Base-by-base conservation (phyloP, 2,888 invertebrate species). In the Muscina levida region DNA sequence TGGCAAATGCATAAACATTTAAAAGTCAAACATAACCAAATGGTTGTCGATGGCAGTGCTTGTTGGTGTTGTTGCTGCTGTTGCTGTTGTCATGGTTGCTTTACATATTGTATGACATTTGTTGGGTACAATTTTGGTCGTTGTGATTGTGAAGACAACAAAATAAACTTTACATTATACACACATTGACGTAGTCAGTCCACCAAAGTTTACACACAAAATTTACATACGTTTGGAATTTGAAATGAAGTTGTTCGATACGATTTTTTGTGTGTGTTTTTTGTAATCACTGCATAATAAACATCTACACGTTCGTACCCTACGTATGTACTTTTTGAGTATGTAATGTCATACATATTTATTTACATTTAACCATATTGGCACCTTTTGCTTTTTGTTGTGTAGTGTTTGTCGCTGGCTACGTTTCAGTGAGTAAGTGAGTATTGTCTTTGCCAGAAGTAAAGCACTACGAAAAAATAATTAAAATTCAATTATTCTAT, bases 1-100 rank as follows among this genome's bases (percentile, higher is more conserved):
- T 81, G 81, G 51, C 78, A 78, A 31, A 81, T 78, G 74, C 81
- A 81, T 78, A 81, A 81, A 78, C 74, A 56, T 75, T n/a, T 78
- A 81, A 81, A 78, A 71, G 68, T 75, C 78, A 48, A 74, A 22
- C 24, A 24, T 11, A 44, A 70, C 46, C 39, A 68, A 74, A 59
- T 72, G 42, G 22, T 70, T 37, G 37, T 42, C 17, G 1, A 8
- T 46, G 5, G 17, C 13, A 26, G 57, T 57, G n/a, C 22, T 42
- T 42, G 56, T 44, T n/a, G 5, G 44, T 44, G 53, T 53, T 42
- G 62, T 62, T 22, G 62, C 42, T 42, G 42, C 39, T 31, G 31
- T 31, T 8, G 31, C 31, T 31, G 31, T 31, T 31, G 31, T 31
- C n/a, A n/a, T n/a, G n/a, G n/a, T 31, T 42, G 46, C 53, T 81